Evolutionary conservation across 1,140 invertebrate genomes (phyloP).

Genomic region (Listronotus bonariensis): DNA sequence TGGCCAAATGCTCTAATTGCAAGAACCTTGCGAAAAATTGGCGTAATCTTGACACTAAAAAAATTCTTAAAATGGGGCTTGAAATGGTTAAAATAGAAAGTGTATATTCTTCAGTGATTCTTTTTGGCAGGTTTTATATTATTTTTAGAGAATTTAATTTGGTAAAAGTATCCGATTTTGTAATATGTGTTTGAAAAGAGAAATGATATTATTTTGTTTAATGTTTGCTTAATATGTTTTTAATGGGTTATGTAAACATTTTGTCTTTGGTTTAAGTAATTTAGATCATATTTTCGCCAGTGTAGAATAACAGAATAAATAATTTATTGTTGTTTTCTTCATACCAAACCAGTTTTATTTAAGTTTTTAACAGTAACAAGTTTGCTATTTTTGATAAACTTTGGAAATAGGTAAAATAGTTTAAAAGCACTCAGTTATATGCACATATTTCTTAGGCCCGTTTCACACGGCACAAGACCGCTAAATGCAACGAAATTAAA

Average conservation of each 20-base stretch:
- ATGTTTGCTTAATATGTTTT: neutral
- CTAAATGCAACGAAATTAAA: too few species aligned
- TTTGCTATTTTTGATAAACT: too few species aligned
- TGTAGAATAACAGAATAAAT: too few species aligned
- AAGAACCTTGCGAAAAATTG: conserved; percentile 14
- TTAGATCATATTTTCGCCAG: neutral
- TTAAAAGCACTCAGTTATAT: too few species aligned
- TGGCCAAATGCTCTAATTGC: conserved; percentile 10
- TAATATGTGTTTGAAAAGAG: neutral
- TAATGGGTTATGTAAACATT: conserved; percentile 7
- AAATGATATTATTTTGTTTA: neutral
- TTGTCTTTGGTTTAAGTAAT: neutral
- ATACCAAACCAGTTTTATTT: too few species aligned
- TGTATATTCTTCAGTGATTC: neutral
- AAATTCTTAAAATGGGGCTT: neutral
- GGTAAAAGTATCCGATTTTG: conserved; percentile 6
- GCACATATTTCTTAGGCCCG: too few species aligned
- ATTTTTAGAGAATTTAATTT: neutral
- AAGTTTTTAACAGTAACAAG: too few species aligned
- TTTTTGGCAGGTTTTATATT: neutral
- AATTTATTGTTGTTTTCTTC: conserved; percentile 18
- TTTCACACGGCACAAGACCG: too few species aligned
- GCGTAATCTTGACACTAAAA: conserved; percentile 22
- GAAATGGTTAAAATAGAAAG: conserved; percentile 13
- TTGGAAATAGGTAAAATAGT: too few species aligned